Base-by-base conservation (phyloP, 2,888 invertebrate species). In the Litoditis marina region DNA sequence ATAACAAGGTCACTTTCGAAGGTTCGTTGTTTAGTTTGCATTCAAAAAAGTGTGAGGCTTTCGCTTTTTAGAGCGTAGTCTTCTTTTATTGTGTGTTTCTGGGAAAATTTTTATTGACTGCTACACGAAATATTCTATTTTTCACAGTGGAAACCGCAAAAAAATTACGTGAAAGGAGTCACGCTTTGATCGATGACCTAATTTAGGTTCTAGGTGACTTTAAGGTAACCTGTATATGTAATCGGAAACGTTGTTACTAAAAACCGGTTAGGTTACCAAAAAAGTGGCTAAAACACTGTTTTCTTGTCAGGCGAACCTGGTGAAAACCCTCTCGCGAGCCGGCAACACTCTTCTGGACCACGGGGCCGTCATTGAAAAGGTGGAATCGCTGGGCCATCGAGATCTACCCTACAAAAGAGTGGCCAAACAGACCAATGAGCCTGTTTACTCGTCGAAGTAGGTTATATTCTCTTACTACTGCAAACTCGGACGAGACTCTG, bases 351-450 rank as follows among this genome's bases (percentile, higher is more conserved):
- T 81, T 22, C 65, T 81, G n/a, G 74, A 81, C 51, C 66, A 79
- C 57, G 81, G 81, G 27, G 81, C 78, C 4, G 80, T 81, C 8
- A 79, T 81, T 31, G 74, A 76, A 56, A 74, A 76, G 55, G 68
- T 76, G 1, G 71, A 81, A 58, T 78, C 77, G 27, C 68, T 81
- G 8, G 81, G 81, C 7, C 78, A 78, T 53, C 65, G 76, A 19
- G 80, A 81, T 71, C 60, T 81, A 28, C 77, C 79, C 2, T 76
- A 71, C 63, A 76, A 74, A 44, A 63, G 77, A 31, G 42, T 70
- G 5, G 69, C 78, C 19, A 81, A 78, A 64, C 76, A 75, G 49
- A 76, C 80, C 1, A 69, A 69, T 28, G 80, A 81, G 27, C 73
- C 71, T 5, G 76, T 78, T 22, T 78, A 77, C 61, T 68, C 77